Conservation (phyloP, 2,113 vertebrate species). For the Phrynocephalus versicolor region DNA sequence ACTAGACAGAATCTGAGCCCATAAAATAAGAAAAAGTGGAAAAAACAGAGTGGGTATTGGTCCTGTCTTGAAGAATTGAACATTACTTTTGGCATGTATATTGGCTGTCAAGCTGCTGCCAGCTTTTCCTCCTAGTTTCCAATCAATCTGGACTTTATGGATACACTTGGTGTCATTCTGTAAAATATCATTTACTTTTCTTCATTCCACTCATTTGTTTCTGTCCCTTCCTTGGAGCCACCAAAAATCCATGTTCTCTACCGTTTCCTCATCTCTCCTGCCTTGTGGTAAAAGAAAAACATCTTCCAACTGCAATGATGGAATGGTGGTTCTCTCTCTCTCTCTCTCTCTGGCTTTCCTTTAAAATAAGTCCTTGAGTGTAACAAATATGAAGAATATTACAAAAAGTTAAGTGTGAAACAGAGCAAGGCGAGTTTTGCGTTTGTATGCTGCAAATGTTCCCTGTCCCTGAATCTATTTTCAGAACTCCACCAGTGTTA, state of each 20-base stretch:
- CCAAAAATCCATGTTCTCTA: conserved; percentile 50
- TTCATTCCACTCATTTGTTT: conserved; percentile 56
- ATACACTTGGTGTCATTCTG: conserved; percentile 52
- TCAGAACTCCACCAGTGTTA: conserved; percentile 28
- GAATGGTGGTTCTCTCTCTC: conserved; percentile 26
- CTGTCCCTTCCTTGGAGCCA: conserved; percentile 60
- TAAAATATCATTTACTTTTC: conserved; percentile 56
- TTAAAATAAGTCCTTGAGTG: conserved; percentile 56
- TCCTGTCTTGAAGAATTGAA: conserved; percentile 56
- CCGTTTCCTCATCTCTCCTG: background rate
- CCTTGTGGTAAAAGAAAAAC: conserved; percentile 40
- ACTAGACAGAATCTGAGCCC: no score
- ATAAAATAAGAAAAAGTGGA: conserved; percentile 22
- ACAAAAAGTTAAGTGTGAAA: conserved; percentile 44
- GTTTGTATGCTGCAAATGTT: conserved; percentile 54
- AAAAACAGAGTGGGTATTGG: conserved; percentile 14
- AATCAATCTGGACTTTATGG: conserved; percentile 64
- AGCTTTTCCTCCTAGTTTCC: conserved; percentile 57
- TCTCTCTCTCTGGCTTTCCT: conserved; percentile 25
- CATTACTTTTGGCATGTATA: conserved; percentile 49
- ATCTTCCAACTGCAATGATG: conserved; percentile 53
- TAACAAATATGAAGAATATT: conserved; percentile 28
- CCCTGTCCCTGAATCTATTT: conserved; percentile 50
- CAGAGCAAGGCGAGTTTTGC: conserved; percentile 30
- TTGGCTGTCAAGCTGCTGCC: conserved; percentile 51